Evolutionary conservation across 2,113 vertebrate species (phyloP).

Genomic region (Vulpes vulpes): DNA sequence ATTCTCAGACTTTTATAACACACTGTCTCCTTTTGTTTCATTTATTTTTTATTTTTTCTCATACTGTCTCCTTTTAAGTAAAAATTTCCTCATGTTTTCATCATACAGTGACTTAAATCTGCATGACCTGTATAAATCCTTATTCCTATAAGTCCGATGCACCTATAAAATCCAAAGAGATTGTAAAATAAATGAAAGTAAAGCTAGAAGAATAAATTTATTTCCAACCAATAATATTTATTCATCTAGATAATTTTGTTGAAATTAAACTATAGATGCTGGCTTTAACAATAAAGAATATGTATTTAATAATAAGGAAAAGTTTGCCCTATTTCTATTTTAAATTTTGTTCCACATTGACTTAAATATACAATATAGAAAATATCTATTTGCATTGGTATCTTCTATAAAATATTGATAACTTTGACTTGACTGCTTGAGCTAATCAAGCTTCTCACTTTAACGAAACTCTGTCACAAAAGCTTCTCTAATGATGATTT

Average conservation of each 20-base stretch:
- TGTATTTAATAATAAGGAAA: background rate
- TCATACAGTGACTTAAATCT: background rate
- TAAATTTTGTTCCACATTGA: background rate
- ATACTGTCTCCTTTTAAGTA: background rate
- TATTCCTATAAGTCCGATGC: background rate
- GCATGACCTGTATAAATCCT: background rate
- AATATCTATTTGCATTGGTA: background rate
- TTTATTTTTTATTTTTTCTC: too few species aligned
- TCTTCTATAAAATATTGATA: slow-evolving; percentile 18
- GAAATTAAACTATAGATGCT: background rate
- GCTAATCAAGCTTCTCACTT: background rate
- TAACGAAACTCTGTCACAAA: background rate
- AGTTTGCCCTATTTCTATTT: background rate
- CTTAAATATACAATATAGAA: background rate
- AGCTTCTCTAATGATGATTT: background rate
- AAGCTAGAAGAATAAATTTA: background rate
- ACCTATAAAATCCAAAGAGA: background rate
- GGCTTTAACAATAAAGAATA: background rate
- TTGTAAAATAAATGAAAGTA: slow-evolving; percentile 1
- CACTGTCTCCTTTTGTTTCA: background rate
- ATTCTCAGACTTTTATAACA: background rate
- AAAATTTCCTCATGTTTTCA: background rate
- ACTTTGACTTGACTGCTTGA: background rate
- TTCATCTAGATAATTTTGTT: slow-evolving; percentile 12
- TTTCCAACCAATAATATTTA: background rate